phyloP scores from a whole-genome alignment of 2,888 invertebrate species.

The Sinelater perroti region DNA sequence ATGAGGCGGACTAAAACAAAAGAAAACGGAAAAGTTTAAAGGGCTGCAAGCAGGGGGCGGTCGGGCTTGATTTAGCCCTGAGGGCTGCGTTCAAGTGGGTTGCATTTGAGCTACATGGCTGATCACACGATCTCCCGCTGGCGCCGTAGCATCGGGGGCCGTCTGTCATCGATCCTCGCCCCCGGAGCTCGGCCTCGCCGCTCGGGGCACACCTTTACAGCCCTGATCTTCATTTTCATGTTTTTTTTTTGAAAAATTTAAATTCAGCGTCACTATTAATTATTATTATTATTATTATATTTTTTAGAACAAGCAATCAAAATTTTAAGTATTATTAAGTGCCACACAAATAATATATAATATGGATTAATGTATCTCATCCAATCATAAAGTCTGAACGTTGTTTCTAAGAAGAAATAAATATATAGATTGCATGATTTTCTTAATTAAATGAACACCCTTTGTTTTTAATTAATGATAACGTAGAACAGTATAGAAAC shows the following conservation, averaged over 20 bases:
- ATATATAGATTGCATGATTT: too few species aligned
- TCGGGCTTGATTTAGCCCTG: too few species aligned
- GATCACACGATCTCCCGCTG: slow-evolving; percentile 7
- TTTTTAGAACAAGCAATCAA: not conserved
- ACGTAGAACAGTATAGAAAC: too few species aligned
- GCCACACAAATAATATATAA: too few species aligned
- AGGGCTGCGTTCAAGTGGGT: too few species aligned
- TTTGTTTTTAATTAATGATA: too few species aligned
- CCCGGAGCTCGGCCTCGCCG: not conserved
- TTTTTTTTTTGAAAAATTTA: not conserved
- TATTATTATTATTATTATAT: not conserved
- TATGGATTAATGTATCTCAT: too few species aligned
- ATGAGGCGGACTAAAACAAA: slow-evolving; percentile 28
- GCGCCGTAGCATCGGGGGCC: slow-evolving; percentile 1
- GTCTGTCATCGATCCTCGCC: not conserved
- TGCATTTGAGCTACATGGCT: slow-evolving; percentile 6
- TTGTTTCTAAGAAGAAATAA: too few species aligned
- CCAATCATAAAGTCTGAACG: too few species aligned
- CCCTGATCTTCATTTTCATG: not conserved
- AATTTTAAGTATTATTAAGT: too few species aligned
- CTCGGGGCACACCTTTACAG: not conserved
- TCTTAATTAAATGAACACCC: too few species aligned
- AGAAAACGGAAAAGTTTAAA: slow-evolving; percentile 10
- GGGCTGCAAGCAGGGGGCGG: too few species aligned
- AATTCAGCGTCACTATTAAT: not conserved